These are phyloP conservation scores for Chrysolina oricalcia DNA, from an alignment of 2,888 invertebrate species.

Conservation along the genomic window DNA sequence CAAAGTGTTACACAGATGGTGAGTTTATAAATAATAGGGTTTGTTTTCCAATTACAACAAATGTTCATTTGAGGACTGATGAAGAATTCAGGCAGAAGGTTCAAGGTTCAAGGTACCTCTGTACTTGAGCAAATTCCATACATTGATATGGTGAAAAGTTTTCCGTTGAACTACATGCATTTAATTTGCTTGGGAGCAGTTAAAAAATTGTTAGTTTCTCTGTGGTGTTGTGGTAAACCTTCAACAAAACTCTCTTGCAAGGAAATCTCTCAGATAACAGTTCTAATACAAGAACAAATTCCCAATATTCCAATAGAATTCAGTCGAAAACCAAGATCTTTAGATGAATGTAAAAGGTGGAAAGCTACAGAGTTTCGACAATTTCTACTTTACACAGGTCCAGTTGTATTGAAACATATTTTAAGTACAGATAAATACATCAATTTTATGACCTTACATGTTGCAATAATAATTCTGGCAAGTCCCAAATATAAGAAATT, in stretches of 20 bases:
- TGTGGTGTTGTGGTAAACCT: constrained; percentile 40
- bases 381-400: constrained; percentile 38
- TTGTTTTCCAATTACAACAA: constrained; percentile 40
- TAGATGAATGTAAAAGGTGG: constrained; percentile 29
- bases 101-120: constrained; percentile 30
- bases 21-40: constrained; percentile 38
- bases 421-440: constrained; percentile 31
- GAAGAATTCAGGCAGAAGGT: constrained; percentile 18
- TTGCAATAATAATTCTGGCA: constrained; percentile 34
- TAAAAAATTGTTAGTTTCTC: constrained; percentile 37
- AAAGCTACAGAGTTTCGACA: constrained; percentile 1
- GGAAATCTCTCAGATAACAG: constrained; percentile 25
- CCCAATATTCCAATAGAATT: constrained; percentile 30
- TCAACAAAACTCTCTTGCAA: constrained; percentile 32
- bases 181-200: constrained; percentile 39
- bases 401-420: constrained; percentile 33
- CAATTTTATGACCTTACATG: constrained; percentile 35
- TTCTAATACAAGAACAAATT: neutral
- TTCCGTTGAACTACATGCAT: constrained; percentile 39
- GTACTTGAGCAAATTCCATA: constrained; percentile 23
- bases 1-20: constrained; percentile 52
- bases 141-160: constrained; percentile 36
- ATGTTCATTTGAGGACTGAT: constrained; percentile 28
- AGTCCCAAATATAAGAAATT: constrained; percentile 2
- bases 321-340: constrained; percentile 31